Conservation (phyloP, 92 coral and sea anemone genomes). For the Epizoanthus scotinus region DNA sequence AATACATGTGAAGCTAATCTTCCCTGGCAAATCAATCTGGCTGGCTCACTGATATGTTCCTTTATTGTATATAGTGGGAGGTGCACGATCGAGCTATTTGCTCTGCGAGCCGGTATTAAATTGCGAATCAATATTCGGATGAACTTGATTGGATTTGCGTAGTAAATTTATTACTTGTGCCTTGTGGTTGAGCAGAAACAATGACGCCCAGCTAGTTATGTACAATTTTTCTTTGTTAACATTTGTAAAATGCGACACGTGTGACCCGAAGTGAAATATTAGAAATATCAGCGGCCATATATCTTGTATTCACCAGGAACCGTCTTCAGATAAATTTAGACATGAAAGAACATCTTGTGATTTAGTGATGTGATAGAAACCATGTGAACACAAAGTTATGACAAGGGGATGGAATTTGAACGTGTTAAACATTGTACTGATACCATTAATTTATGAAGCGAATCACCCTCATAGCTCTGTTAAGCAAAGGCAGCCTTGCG, state of each 20-base stretch:
- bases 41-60: slow-evolving; percentile 24
- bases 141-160: slow-evolving; percentile 19
- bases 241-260: slow-evolving; percentile 12
- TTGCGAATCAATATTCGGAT: slow-evolving; percentile 8
- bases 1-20: slow-evolving; percentile 15
- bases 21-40: slow-evolving; percentile 27
- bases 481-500: slow-evolving; percentile 14
- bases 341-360: slow-evolving; percentile 2
- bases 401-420: slow-evolving; percentile 10
- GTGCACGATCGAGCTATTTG: not conserved
- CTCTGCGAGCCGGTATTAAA: slow-evolving; percentile 4
- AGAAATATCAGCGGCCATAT: not conserved
- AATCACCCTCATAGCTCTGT: slow-evolving; percentile 16
- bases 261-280: slow-evolving; percentile 21
- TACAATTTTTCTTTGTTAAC: slow-evolving; percentile 5
- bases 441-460: slow-evolving; percentile 21
- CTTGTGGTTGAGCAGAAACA: slow-evolving; percentile 11
- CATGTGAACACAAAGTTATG: slow-evolving; percentile 21
- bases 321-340: slow-evolving; percentile 12
- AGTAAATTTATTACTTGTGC: slow-evolving; percentile 7
- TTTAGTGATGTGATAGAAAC: slow-evolving; percentile 17
- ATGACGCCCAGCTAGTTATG: not conserved
- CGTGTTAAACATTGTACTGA: not conserved
- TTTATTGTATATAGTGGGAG: slow-evolving; percentile 1
- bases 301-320: not conserved